phyloP scores from a whole-genome alignment of 1,140 invertebrate species.

The Camponotus pennsylvanicus region DNA sequence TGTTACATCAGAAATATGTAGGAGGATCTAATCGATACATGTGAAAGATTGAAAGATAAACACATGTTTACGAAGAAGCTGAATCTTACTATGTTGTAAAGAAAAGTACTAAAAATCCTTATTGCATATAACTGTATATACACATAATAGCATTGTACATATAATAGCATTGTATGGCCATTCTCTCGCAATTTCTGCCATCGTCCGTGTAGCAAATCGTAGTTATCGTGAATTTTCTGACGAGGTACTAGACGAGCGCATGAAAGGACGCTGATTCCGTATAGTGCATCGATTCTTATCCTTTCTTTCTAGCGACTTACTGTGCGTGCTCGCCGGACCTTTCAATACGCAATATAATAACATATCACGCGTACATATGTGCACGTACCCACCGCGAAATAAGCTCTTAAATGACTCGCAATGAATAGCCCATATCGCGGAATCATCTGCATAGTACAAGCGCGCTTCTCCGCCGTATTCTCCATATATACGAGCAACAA shows the following conservation, averaged over 20 bases:
- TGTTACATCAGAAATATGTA: not conserved
- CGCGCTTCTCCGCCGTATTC: conserved; percentile 73
- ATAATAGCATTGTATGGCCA: not conserved
- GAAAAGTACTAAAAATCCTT: not conserved
- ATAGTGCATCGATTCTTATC: not conserved
- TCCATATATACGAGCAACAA: conserved; percentile 81
- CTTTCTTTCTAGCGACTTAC: conserved; percentile 10
- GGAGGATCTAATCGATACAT: no score
- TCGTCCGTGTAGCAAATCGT: conserved; percentile 7
- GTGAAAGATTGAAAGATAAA: not conserved
- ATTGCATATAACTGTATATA: not conserved
- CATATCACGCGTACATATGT: conserved; percentile 69
- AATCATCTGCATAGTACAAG: conserved; percentile 84
- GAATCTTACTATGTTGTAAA: not conserved
- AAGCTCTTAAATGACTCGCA: conserved; percentile 82
- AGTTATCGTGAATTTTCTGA: conserved; percentile 20
- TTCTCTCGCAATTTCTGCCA: not conserved
- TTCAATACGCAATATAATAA: conserved; percentile 82
- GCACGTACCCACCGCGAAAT: conserved; percentile 67
- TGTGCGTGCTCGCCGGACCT: conserved; percentile 47
- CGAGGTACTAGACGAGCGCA: not conserved
- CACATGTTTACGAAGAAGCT: not conserved
- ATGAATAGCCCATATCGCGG: conserved; percentile 83
- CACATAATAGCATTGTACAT: not conserved
- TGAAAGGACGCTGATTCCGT: conserved; percentile 4